Evolutionary conservation across 2,113 vertebrate species (phyloP).

Genomic region (Otocyon megalotis): DNA sequence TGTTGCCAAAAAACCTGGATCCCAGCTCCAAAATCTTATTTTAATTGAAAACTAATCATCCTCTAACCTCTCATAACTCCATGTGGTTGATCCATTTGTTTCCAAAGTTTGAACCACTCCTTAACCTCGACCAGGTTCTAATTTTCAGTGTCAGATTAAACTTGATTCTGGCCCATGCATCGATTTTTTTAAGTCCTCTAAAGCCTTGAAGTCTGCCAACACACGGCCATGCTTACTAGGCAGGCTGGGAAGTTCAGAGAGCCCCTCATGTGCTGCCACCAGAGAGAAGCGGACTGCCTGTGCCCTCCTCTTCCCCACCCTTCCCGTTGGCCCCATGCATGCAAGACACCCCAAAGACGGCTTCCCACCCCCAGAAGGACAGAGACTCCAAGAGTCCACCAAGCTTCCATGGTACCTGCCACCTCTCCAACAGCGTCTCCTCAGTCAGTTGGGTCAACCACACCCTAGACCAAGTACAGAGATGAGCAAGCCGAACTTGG

Average conservation of each 20-base stretch:
- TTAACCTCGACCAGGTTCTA: background rate
- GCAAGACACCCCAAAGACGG: background rate
- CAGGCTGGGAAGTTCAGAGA: background rate
- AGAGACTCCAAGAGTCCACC: background rate
- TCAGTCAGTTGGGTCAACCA: background rate
- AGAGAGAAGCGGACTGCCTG: background rate
- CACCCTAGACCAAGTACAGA: background rate
- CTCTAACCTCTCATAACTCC: background rate
- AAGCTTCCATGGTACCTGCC: background rate
- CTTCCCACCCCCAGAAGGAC: background rate
- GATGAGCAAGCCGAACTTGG: fast-evolving
- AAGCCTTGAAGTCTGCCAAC: background rate
- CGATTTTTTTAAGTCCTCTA: background rate
- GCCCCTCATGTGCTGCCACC: no score
- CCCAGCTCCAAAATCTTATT: background rate
- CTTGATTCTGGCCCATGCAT: background rate
- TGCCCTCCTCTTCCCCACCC: fast-evolving
- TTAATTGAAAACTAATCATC: background rate
- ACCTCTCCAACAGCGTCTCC: background rate
- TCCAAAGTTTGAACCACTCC: background rate
- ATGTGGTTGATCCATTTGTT: background rate
- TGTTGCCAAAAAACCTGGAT: background rate
- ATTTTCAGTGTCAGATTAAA: background rate
- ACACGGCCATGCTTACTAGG: background rate
- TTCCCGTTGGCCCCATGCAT: background rate